phyloP scores from a whole-genome alignment of 2,113 vertebrate genomes.

The Columba livia region DNA sequence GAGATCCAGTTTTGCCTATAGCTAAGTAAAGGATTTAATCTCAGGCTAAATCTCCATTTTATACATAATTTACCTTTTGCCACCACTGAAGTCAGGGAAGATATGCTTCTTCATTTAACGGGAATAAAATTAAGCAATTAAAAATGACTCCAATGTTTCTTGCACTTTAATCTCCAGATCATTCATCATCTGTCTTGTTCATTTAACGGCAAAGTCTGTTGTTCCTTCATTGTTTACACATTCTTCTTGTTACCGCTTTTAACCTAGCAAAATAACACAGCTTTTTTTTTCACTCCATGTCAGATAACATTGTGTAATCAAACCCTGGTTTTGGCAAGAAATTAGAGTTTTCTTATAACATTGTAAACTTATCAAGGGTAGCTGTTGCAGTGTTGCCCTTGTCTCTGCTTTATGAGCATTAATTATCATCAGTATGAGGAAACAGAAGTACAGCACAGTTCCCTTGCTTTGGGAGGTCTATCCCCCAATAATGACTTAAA shows the following conservation, averaged over 20 bases:
- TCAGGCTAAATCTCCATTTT: neutral
- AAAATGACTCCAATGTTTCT: neutral
- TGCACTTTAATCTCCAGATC: neutral
- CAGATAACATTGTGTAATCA: neutral
- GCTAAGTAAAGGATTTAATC: neutral
- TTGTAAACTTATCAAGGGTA: neutral
- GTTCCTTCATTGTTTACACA: neutral
- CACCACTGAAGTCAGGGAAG: neutral
- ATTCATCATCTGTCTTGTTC: neutral
- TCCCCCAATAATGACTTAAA: conserved; percentile 30
- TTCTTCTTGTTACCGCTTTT: neutral
- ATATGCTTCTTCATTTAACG: neutral
- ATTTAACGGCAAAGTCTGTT: neutral
- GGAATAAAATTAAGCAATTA: neutral
- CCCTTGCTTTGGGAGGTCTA: conserved; percentile 40
- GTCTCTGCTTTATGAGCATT: conserved; percentile 29
- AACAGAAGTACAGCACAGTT: neutral
- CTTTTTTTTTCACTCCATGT: neutral
- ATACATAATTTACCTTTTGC: neutral
- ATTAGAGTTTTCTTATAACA: neutral
- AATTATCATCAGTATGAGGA: neutral
- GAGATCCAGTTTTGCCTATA: neutral
- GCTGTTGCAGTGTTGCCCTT: conserved; percentile 15
- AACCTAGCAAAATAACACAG: neutral
- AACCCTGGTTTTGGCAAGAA: neutral